A percentile compares a stretch with the other conserved stretches of the same genome.
Evolutionary conservation across 64 coral and sea anemone genomes (phyloP).

Genomic region (Dendronephthya gigantea): DNA sequence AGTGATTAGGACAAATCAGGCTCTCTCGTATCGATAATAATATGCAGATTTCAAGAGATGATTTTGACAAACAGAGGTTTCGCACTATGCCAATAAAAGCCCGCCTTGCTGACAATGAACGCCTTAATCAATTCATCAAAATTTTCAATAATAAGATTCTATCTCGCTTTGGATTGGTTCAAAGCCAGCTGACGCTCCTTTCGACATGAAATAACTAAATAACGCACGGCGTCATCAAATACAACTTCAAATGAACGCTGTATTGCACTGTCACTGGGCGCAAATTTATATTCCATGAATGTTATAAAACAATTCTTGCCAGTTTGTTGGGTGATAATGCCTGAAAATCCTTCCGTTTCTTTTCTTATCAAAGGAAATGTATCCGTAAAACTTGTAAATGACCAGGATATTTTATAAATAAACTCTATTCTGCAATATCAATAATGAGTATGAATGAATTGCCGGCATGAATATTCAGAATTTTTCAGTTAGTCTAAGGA

Average conservation of each 20-base stretch:
- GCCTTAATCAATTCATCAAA: conserved; percentile 1
- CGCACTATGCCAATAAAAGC: not conserved
- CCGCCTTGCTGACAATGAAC: not conserved
- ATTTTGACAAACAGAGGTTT: not conserved
- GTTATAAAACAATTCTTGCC: too few relatives aligned
- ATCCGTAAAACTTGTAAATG: too few relatives aligned
- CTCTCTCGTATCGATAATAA: not conserved
- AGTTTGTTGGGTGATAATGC: too few relatives aligned
- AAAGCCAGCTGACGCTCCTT: not conserved
- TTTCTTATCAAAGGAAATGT: too few relatives aligned
- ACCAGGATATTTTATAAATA: too few relatives aligned
- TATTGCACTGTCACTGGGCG: not conserved
- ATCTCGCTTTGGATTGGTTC: not conserved
- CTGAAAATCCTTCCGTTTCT: too few relatives aligned
- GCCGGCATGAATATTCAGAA: too few relatives aligned
- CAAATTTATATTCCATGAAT: not conserved
- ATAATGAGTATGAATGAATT: too few relatives aligned
- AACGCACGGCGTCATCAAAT: not conserved
- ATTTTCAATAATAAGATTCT: not conserved
- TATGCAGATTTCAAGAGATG: not conserved
- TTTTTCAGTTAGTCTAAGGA: too few relatives aligned
- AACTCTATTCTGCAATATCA: too few relatives aligned
- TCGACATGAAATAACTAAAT: not conserved
- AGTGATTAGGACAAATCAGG: not conserved
- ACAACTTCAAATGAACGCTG: not conserved